Base-by-base conservation (phyloP, 2,888 invertebrate genomes). In the Biston betularia region DNA sequence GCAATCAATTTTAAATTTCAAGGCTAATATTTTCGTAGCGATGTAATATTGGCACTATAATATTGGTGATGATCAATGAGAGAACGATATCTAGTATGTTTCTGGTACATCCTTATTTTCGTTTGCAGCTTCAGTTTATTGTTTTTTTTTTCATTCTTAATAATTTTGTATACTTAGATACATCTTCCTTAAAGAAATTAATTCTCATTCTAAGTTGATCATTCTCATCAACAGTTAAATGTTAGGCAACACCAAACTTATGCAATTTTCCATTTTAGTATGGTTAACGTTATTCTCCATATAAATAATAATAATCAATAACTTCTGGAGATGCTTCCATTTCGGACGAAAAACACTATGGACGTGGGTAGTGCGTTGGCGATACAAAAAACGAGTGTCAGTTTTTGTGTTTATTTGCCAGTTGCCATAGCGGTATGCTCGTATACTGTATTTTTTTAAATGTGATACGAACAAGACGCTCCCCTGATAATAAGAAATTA, bases 351-450 rank as follows among this genome's bases (percentile, higher is more conserved):
- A 24, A 24, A 24, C 14, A 24, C 0, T n/a, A n/a, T n/a, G 8
- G 34, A 14, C 24, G 58, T 49, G 42, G 58, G 58, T 14, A 15
- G 24, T 5, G 40, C 58, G 58, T 58, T 14, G 48, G 58, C 24
- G 40, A 49, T 33, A 49, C 40, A 40, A 24, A 57, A 46, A 49
- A 24, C 9, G 15, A 24, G n/a, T 42, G 24, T 46, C 46, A 7
- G 15, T 38, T 57, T 48, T 15, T 48, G 12, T 48, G 6, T 48
- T 33, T 48, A 57, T 48, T 57, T 57, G 8, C 48, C 14, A 57
- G 38, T 57, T 57, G 8, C 48, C 14, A 38, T 57, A 38, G 48
- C 48, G 38, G 11, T 33, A 48, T 24, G 3, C 24, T 24, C 3
- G 24, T 24, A 24, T 48, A 5, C 24, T 11, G 4, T 38, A 6